Conservation (phyloP, 2,797 vertebrate species). For the Bovichtus variegatus region DNA sequence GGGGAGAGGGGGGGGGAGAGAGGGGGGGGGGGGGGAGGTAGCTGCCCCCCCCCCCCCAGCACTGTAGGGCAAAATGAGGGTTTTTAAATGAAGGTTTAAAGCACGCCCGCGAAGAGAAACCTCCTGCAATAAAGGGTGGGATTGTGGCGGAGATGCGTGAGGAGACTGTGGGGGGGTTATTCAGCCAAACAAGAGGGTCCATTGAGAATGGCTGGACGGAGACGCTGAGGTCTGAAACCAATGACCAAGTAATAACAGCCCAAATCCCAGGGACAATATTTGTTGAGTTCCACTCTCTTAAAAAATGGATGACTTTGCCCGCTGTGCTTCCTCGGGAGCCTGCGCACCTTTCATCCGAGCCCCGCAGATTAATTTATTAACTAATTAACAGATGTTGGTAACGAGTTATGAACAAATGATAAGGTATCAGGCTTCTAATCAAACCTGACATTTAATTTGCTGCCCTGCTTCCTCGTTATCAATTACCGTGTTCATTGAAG, state of each 20-base stretch:
- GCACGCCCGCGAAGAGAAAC: slow-evolving; percentile 63
- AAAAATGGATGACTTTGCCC: slow-evolving; percentile 82
- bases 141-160: slow-evolving; percentile 78
- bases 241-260: slow-evolving; percentile 84
- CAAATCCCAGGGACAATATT: slow-evolving; percentile 85
- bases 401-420: slow-evolving; percentile 88
- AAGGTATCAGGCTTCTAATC: slow-evolving; percentile 88
- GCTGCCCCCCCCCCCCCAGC: slow-evolving; percentile 66
- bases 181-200: slow-evolving; percentile 76
- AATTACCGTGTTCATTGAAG: slow-evolving; percentile 81
- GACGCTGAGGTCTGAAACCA: slow-evolving; percentile 81
- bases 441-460: slow-evolving; percentile 89
- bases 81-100: slow-evolving; percentile 80
- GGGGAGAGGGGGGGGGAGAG: slow-evolving; percentile 42
- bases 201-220: slow-evolving; percentile 74
- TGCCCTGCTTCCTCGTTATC: slow-evolving; percentile 85
- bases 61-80: slow-evolving; percentile 59
- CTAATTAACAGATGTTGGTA: slow-evolving; percentile 89
- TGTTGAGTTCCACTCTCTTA: slow-evolving; percentile 78
- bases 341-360: slow-evolving; percentile 76
- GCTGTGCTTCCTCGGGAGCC: slow-evolving; percentile 64
- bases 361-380: slow-evolving; percentile 78
- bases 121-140: slow-evolving; percentile 71
- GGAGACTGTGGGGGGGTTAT: slow-evolving; percentile 51
- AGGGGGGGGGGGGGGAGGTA: slow-evolving; percentile 62